These are phyloP conservation scores for Polypedilum vanderplanki DNA, from an alignment of 1,140 invertebrate species.

Conservation along the genomic window DNA sequence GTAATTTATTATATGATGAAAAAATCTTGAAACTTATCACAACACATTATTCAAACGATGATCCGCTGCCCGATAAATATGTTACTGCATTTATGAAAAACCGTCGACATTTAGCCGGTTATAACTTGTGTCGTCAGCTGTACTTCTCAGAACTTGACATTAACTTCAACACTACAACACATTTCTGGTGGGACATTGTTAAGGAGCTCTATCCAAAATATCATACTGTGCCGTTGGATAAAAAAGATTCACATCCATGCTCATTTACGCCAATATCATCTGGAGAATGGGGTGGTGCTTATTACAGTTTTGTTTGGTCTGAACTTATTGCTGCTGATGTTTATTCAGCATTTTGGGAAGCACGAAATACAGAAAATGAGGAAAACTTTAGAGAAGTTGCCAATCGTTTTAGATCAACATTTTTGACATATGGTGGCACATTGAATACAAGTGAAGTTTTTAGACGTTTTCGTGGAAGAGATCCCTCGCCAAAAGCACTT, in stretches of 20 bases:
- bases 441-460: constrained; percentile 77
- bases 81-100: constrained; percentile 57
- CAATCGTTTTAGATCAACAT: constrained; percentile 74
- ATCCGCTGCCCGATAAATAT: constrained; percentile 58
- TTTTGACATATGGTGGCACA: constrained; percentile 73
- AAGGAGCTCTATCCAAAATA: constrained; percentile 69
- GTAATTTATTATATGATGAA: constrained; percentile 70
- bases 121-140: constrained; percentile 70
- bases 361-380: constrained; percentile 44
- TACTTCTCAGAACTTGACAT: constrained; percentile 81
- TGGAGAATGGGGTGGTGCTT: constrained; percentile 65
- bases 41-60: constrained; percentile 63
- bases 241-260: constrained; percentile 70
- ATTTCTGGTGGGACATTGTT: constrained; percentile 74
- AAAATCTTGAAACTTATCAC: constrained; percentile 60
- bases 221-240: constrained; percentile 62
- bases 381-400: constrained; percentile 51
- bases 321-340: constrained; percentile 84
- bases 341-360: constrained; percentile 75
- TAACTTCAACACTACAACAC: constrained; percentile 66
- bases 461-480: constrained; percentile 79
- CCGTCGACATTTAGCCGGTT: constrained; percentile 67
- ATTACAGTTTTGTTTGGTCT: constrained; percentile 72
- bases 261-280: constrained; percentile 67
- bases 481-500: constrained; percentile 79